Conservation (phyloP, 2,888 invertebrate genomes). For the Euplexia lucipara region DNA sequence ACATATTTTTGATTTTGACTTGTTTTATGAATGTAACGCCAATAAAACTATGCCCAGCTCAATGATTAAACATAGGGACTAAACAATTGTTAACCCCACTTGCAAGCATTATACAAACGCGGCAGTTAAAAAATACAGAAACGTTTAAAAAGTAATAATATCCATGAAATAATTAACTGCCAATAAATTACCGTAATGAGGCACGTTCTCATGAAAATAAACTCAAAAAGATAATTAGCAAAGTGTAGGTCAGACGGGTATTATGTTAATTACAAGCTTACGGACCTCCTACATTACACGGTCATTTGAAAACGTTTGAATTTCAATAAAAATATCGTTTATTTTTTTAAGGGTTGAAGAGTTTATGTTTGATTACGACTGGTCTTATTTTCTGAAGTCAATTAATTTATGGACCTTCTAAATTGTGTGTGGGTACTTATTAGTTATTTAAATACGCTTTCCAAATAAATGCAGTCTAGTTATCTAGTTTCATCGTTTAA, state of each 20-base stretch:
- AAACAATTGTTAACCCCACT: no score
- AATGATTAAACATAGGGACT: no score
- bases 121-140: constrained; percentile 8
- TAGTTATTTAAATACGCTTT: no score
- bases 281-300: constrained; percentile 1
- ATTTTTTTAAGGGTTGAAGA: constrained; percentile 4
- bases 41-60: no score
- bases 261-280: constrained; percentile 14
- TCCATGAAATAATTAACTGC: constrained; percentile 17
- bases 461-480: no score
- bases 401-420: background rate
- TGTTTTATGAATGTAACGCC: no score
- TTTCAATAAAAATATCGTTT: constrained; percentile 11
- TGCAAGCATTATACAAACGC: background rate
- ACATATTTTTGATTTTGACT: no score
- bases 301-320: constrained; percentile 17
- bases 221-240: constrained; percentile 34
- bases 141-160: constrained; percentile 31
- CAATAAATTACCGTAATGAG: constrained; percentile 42
- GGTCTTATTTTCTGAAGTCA: background rate
- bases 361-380: background rate
- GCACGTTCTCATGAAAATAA: constrained; percentile 24
- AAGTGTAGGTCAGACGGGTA: constrained; percentile 27
- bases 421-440: no score
- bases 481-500: no score